Evolutionary conservation across 2,113 vertebrate species (phyloP).

Genomic region (Gracilinanus agilis): DNA sequence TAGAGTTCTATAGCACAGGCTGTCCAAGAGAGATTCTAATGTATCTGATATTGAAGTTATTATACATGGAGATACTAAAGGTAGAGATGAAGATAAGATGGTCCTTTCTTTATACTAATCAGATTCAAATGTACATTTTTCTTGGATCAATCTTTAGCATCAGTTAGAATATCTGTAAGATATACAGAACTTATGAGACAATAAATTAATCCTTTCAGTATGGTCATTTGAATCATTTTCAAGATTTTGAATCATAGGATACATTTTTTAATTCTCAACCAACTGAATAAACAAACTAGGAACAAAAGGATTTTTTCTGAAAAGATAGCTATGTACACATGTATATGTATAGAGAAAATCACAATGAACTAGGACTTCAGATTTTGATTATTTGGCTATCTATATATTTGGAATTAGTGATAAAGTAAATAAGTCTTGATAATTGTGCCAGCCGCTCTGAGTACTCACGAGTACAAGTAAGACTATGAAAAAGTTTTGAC

Average conservation of each 20-base stretch:
- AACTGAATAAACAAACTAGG: not conserved
- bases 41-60: conserved; percentile 21
- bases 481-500: too few species aligned
- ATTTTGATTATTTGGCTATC: conserved; percentile 12
- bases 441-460: too few species aligned
- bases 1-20: conserved; percentile 6
- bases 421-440: not conserved
- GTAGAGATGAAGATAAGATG: not conserved
- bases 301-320: not conserved
- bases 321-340: too few species aligned
- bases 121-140: conserved; percentile 14
- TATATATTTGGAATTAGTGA: not conserved
- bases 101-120: not conserved
- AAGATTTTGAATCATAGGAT: not conserved
- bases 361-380: conserved; percentile 19
- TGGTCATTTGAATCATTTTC: not conserved
- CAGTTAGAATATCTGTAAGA: conserved; percentile 7
- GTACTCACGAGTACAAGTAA: too few species aligned
- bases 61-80: not conserved
- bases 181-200: not conserved
- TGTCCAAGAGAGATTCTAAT: not conserved
- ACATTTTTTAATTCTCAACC: not conserved
- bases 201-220: conserved; percentile 9
- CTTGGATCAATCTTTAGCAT: not conserved
- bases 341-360: not conserved